Percentiles rank a stretch among this genome's conserved stretches.
Conservation (phyloP, 1,140 invertebrate genomes). For the Apis dorsata region DNA sequence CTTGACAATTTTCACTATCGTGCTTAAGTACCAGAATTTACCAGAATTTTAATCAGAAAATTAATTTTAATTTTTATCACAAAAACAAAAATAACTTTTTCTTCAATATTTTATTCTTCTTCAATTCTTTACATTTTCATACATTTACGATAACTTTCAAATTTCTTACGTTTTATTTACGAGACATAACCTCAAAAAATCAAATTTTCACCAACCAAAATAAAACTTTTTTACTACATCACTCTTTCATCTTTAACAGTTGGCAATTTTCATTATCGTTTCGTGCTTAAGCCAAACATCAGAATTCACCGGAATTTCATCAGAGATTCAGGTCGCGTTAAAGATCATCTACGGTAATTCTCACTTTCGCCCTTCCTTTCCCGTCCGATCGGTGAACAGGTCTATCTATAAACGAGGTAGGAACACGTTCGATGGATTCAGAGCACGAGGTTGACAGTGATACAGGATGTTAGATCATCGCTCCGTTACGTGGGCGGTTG, state of each 20-base stretch:
- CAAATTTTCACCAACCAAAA: no score
- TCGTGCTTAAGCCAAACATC: not conserved
- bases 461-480: constrained; percentile 66
- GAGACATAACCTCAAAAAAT: no score
- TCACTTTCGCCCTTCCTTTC: constrained; percentile 1
- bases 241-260: not conserved
- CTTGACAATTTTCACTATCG: not conserved
- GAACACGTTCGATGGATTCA: constrained; percentile 45
- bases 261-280: not conserved
- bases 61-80: no score
- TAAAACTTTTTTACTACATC: not conserved
- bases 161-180: no score
- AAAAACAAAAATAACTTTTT: no score
- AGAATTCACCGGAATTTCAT: not conserved
- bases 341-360: not conserved
- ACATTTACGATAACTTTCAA: no score
- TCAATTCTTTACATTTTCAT: no score
- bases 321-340: not conserved
- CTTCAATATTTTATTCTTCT: no score
- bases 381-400: not conserved
- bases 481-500: constrained; percentile 58
- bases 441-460: constrained; percentile 46
- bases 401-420: constrained; percentile 8
- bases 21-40: not conserved
- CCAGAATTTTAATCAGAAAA: not conserved